Evolutionary conservation across 2,888 invertebrate genomes (phyloP).

Genomic region (Hermaeophaga mercurialis): DNA sequence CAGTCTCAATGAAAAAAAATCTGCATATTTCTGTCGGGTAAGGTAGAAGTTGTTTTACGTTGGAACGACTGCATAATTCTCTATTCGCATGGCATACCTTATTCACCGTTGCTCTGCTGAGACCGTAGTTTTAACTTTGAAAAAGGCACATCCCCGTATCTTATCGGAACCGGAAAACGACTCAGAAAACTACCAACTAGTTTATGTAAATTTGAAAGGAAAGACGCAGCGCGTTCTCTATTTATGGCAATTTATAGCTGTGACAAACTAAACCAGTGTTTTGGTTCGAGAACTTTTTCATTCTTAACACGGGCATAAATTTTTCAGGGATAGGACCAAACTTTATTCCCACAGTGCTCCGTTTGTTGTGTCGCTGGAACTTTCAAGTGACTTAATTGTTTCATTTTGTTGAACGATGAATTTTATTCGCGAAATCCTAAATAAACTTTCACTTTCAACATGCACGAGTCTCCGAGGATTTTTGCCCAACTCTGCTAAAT

Average conservation of each 20-base stretch:
- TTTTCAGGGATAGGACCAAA: conserved; percentile 1
- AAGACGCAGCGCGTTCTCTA: conserved; percentile 13
- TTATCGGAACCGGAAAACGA: conserved; percentile 1
- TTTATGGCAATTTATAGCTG: conserved; percentile 14
- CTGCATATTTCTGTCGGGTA: too few species aligned
- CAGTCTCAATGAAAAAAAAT: too few species aligned
- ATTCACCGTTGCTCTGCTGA: background rate
- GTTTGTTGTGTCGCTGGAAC: conserved; percentile 8
- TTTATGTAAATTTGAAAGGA: conserved; percentile 16
- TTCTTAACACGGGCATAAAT: conserved; percentile 8
- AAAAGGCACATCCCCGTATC: conserved; percentile 1
- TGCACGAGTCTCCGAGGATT: too few species aligned
- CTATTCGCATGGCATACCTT: background rate
- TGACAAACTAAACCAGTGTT: conserved; percentile 17
- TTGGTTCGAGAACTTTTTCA: conserved; percentile 19
- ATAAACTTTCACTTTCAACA: conserved; percentile 12
- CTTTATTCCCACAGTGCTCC: background rate
- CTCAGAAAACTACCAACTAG: conserved; percentile 2
- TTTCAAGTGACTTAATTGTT: conserved; percentile 11
- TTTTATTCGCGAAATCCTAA: conserved; percentile 6
- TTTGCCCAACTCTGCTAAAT: too few species aligned
- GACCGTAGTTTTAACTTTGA: conserved; percentile 1
- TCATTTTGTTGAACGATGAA: conserved; percentile 10
- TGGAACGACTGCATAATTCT: background rate
- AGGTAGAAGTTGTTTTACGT: too few species aligned